Conservation (phyloP, 2,888 invertebrate genomes). For the Cyaniris semiargus region DNA sequence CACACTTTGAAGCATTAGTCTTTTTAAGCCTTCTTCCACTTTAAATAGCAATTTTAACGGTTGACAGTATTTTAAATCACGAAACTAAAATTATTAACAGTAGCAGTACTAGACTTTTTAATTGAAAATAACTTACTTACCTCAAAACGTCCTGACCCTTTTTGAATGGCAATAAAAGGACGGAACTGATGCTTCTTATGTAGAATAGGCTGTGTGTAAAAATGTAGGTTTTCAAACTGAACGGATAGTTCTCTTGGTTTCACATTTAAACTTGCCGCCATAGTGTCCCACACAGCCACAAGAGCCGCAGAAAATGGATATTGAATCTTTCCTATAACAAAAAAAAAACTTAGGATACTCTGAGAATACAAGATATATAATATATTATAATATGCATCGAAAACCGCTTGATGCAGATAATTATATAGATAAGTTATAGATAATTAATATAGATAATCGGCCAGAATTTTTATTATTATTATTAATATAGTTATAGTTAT, state of each 20-base stretch:
- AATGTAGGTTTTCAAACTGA: neutral
- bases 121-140: neutral
- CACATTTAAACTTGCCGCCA: neutral
- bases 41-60: no score
- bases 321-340: slow-evolving; percentile 15
- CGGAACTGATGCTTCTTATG: neutral
- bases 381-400: no score
- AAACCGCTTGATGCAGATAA: no score
- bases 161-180: neutral
- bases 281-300: slow-evolving; percentile 22
- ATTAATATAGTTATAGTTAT: no score
- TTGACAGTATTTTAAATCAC: no score
- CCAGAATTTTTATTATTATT: no score
- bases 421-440: no score
- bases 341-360: no score
- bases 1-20: no score
- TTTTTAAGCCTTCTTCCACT: no score
- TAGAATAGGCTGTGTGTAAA: slow-evolving; percentile 16
- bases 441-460: no score
- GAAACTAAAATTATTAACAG: neutral
- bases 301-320: slow-evolving; percentile 28
- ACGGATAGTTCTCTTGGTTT: neutral
- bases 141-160: slow-evolving; percentile 21
- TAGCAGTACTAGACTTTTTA: neutral
- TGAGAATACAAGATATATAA: no score